These are phyloP conservation scores for Rhincodon typus DNA, from an alignment of 2,797 vertebrate genomes.

Conservation along the genomic window DNA sequence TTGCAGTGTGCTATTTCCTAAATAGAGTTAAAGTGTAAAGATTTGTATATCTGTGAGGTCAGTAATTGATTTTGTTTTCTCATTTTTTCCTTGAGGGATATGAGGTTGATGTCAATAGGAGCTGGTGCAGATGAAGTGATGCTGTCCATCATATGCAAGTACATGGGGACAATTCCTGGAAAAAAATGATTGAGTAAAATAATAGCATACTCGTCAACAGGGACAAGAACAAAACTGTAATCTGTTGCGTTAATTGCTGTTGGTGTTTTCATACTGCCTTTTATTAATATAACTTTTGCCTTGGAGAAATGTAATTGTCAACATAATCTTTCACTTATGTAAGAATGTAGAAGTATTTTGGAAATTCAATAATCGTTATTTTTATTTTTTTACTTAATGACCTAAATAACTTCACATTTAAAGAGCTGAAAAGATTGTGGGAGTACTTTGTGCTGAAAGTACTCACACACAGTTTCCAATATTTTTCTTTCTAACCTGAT, in stretches of 20 bases:
- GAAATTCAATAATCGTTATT: neutral
- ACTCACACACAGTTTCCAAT: neutral
- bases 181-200: conserved; percentile 42
- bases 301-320: neutral
- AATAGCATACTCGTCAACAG: neutral
- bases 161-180: conserved; percentile 67
- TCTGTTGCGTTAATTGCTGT: neutral
- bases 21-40: neutral
- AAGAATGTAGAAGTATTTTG: neutral
- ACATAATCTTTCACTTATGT: neutral
- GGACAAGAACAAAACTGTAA: neutral
- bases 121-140: conserved; percentile 77
- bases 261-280: neutral
- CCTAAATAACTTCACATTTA: neutral
- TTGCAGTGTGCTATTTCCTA: neutral
- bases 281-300: neutral
- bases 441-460: neutral
- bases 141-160: conserved; percentile 78
- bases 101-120: conserved; percentile 69
- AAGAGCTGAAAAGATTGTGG: neutral
- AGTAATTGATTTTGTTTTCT: conserved; percentile 15
- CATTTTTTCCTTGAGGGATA: conserved; percentile 58
- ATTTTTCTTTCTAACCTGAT: neutral
- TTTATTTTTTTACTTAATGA: neutral
- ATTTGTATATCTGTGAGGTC: neutral